Evolutionary conservation across 2,113 vertebrate genomes (phyloP), one percentile per base, ranked within the genome.

Genomic region (Mustela lutreola): DNA sequence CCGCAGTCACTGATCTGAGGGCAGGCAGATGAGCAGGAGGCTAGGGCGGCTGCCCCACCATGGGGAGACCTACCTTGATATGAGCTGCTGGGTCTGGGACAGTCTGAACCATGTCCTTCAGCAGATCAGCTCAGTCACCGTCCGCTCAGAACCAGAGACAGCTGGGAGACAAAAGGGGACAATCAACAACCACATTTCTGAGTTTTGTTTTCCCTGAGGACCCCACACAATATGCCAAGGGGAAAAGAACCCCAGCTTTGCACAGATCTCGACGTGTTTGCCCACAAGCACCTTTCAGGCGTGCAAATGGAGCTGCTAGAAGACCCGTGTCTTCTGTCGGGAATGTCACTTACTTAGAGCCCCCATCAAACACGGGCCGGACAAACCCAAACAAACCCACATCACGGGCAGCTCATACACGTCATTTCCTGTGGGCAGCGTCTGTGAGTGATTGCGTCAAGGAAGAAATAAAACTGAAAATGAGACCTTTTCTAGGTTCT

Each of bases 21-120:
- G 26, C 7, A 12, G 80, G 14, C 4, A 5, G 67, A 12, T 3
- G 1, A 50, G 73, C 7, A 42, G 26, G 76, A 65, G 33, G 81
- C 33, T 48, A 1, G 8, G 11, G n/a, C 1, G 0, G 15, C 39
- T 18, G 31, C 22, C 26, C 0, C 0, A 56, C 21, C 33, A 2
- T 4, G 9, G 5, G 16, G 79, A 97, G 73, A 97, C 98, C 98
- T 98, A 99, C 99, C 99, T 99, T 99, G 98, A 99, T 98, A 95
- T 99, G 98, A 98, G 98, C 99, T 98, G 98, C 98, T 98, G 99
- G 98, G 98, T 99, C 99, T 75, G 99, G 99, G 98, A 99, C 99
- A 99, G 98, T 99, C 98, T 99, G 99, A 98, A 99, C 98, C 99
- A 99, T 99, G 99, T 99, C 99, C 99, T 99, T 98, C 83, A 97